These are phyloP conservation scores for Rhyacophila evoluta DNA, from an alignment of 2,888 invertebrate species.

Conservation along the genomic window DNA sequence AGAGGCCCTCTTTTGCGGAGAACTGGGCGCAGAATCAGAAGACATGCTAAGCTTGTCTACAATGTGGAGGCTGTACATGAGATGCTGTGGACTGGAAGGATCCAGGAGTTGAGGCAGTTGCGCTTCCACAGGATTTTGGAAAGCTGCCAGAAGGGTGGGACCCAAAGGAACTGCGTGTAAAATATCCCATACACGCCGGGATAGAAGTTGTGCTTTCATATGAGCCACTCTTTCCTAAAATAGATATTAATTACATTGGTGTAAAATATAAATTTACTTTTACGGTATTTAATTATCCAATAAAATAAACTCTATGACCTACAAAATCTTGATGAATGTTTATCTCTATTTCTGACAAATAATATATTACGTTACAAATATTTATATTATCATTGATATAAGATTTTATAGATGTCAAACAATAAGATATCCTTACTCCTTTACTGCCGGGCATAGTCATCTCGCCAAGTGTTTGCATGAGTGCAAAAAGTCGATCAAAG, in stretches of 20 bases:
- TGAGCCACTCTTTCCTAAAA: constrained; percentile 77
- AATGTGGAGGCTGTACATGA: constrained; percentile 95
- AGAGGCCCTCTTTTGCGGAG: constrained; percentile 41
- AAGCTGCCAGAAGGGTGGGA: constrained; percentile 85
- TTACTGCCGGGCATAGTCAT: constrained; percentile 84
- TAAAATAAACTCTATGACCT: too few relatives aligned
- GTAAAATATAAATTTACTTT: too few relatives aligned
- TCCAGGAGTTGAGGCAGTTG: constrained; percentile 83
- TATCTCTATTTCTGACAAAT: too few relatives aligned
- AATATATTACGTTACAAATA: too few relatives aligned
- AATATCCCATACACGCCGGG: constrained; percentile 95
- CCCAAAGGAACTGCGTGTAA: constrained; percentile 92
- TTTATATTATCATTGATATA: too few relatives aligned
- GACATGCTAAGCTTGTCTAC: constrained; percentile 72
- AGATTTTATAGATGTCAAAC: too few relatives aligned
- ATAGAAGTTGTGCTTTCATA: constrained; percentile 89
- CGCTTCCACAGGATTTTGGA: constrained; percentile 79
- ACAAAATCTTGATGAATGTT: too few relatives aligned
- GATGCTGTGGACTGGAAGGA: constrained; percentile 90
- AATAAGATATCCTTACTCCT: constrained; percentile 72
- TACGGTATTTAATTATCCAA: too few relatives aligned
- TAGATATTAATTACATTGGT: not conserved
- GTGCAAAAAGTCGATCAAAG: constrained; percentile 90
- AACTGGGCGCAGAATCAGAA: not conserved
- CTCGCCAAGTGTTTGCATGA: constrained; percentile 91